Percentiles rank a stretch among this genome's conserved stretches.
These are phyloP conservation scores for Eurystomus glaucurus DNA, from an alignment of 2,797 vertebrate species.

Conservation along the genomic window DNA sequence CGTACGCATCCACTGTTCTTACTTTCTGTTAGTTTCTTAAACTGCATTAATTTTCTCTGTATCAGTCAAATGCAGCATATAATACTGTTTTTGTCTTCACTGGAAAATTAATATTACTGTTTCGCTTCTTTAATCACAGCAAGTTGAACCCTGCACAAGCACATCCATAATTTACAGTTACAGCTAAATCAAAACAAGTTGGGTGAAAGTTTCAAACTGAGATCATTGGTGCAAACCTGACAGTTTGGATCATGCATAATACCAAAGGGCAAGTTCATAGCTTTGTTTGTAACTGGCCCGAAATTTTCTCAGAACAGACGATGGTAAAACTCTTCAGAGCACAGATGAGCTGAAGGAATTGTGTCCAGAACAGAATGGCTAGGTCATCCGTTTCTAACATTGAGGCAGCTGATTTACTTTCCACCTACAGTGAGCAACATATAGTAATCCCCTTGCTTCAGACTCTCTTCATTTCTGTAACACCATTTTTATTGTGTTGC, in stretches of 20 bases:
- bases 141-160: neutral
- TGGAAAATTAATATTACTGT: neutral
- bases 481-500: neutral
- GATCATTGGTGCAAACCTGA: neutral
- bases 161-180: neutral
- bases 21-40: neutral
- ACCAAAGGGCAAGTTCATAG: neutral
- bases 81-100: neutral
- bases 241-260: neutral
- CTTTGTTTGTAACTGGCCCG: neutral
- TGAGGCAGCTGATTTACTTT: neutral
- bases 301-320: neutral
- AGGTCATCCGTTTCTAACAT: neutral
- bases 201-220: neutral
- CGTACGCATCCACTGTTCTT: neutral
- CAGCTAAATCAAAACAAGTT: neutral
- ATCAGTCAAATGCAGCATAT: neutral
- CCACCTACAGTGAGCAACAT: neutral
- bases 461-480: neutral
- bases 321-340: neutral
- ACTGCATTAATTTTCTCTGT: neutral
- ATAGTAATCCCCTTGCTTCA: neutral
- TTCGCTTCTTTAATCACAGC: neutral
- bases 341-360: neutral
- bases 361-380: neutral